Conservation (phyloP, 1,140 invertebrate genomes). For the Potamilus streckersoni region DNA sequence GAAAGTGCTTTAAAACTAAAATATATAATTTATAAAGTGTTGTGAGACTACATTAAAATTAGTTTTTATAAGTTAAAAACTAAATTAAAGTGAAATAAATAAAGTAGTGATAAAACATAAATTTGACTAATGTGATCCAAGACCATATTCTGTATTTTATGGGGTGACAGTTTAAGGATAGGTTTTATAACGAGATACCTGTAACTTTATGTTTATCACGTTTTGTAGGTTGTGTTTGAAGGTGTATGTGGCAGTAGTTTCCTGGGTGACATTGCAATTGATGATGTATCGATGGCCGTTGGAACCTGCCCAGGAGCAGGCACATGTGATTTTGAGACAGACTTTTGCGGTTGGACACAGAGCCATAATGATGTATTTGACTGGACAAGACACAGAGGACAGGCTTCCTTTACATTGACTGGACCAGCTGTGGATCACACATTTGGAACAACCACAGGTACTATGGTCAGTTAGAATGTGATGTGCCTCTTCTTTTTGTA, state of each 20-base stretch:
- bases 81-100: too few species aligned
- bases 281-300: constrained; percentile 38
- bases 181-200: neutral
- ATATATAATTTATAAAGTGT: too few species aligned
- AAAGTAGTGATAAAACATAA: too few species aligned
- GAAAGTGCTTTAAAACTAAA: too few species aligned
- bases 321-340: constrained; percentile 54
- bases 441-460: constrained; percentile 43
- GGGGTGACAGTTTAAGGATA: too few species aligned
- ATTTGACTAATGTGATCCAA: too few species aligned
- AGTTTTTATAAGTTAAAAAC: too few species aligned
- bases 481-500: too few species aligned
- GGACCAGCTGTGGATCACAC: constrained; percentile 63
- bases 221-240: constrained; percentile 49
- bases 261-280: constrained; percentile 54
- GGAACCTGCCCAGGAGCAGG: constrained; percentile 37
- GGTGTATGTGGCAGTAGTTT: constrained; percentile 44
- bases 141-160: too few species aligned
- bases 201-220: neutral
- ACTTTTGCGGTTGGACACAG: constrained; percentile 57
- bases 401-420: constrained; percentile 42
- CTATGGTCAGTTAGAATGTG: neutral
- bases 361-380: constrained; percentile 53
- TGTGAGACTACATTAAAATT: too few species aligned
- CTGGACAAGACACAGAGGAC: constrained; percentile 48